phyloP scores from a whole-genome alignment of 2,888 invertebrate genomes.

The Athripsodes cinereus region DNA sequence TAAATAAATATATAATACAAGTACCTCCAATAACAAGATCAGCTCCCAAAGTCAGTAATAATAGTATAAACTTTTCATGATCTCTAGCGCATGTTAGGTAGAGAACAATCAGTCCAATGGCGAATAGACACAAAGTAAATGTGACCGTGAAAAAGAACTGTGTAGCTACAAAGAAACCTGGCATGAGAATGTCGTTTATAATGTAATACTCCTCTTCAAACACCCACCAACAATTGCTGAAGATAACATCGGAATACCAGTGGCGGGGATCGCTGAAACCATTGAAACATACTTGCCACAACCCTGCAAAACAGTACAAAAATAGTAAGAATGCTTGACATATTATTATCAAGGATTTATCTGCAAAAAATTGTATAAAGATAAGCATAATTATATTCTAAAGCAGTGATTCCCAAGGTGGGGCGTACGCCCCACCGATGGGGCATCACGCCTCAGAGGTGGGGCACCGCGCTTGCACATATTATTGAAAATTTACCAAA shows the following conservation, averaged over 20 bases:
- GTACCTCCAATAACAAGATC: conserved; percentile 63
- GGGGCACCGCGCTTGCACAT: too few relatives aligned
- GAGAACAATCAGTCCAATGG: conserved; percentile 65
- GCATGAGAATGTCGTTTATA: conserved; percentile 82
- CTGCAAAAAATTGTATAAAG: too few relatives aligned
- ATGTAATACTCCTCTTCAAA: conserved; percentile 96
- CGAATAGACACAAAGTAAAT: conserved; percentile 72
- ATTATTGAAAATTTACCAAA: too few relatives aligned
- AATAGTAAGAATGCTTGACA: too few relatives aligned
- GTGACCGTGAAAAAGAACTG: conserved; percentile 91
- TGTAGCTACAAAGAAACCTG: conserved; percentile 88
- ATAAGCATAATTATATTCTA: too few relatives aligned
- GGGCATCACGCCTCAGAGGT: too few relatives aligned
- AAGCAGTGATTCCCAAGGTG: too few relatives aligned
- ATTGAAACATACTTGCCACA: conserved; percentile 93
- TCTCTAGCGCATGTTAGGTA: conserved; percentile 70
- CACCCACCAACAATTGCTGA: conserved; percentile 93
- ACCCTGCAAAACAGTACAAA: conserved; percentile 52
- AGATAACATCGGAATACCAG: conserved; percentile 79
- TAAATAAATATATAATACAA: too few relatives aligned
- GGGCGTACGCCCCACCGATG: too few relatives aligned
- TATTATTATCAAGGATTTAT: too few relatives aligned
- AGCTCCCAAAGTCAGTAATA: conserved; percentile 68
- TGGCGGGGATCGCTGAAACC: conserved; percentile 81
- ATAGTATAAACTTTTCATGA: conserved; percentile 68